Evolutionary conservation across 2,888 invertebrate species (phyloP), one percentile per base, ranked within the genome.

Genomic region (Buathra laborator): DNA sequence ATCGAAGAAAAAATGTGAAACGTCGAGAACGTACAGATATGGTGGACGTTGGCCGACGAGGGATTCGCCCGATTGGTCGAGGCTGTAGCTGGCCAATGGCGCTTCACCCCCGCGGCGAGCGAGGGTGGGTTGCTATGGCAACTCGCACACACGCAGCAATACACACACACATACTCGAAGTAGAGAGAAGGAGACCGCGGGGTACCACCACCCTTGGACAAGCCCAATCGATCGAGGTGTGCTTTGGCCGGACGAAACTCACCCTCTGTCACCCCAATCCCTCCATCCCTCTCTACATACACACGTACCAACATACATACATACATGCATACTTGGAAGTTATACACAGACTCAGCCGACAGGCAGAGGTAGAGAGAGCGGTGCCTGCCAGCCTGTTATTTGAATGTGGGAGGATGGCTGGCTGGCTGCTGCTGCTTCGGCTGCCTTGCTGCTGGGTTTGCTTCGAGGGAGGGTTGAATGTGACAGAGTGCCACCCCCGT

Each of bases 191-290:
- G 64, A 70, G 78, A 78, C 70, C 70, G 81, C 75, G 75, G 87
- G 87, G 84, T 83, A 84, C 88, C 91, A 91, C 91, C 93, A 93
- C 92, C 92, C 93, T 93, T 93, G 93, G 93, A 94, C 94, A 94
- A 94, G 93, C 94, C 94, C 94, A 94, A 94, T 94, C 94, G 94
- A 94, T 94, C 94, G 94, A 94, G 94, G 94, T 94, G 91, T 92
- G 93, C 93, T 92, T 92, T 91, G 91, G 91, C 93, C 93, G 93
- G 93, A 93, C 93, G 93, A 93, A 93, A 93, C 93, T 93, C 93
- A 92, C 93, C 92, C 92, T 91, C 90, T 89, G 90, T 90, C 91
- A 89, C 88, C 86, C 87, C 87, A 86, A 85, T 86, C 90, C 89
- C 87, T 89, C 88, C 86, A 84, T 84, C 83, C 75, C 70, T 84